Percentiles rank a stretch among this genome's conserved stretches.
Evolutionary conservation across 2,797 vertebrate species (phyloP).

Genomic region (Mormyrops boulengeri): DNA sequence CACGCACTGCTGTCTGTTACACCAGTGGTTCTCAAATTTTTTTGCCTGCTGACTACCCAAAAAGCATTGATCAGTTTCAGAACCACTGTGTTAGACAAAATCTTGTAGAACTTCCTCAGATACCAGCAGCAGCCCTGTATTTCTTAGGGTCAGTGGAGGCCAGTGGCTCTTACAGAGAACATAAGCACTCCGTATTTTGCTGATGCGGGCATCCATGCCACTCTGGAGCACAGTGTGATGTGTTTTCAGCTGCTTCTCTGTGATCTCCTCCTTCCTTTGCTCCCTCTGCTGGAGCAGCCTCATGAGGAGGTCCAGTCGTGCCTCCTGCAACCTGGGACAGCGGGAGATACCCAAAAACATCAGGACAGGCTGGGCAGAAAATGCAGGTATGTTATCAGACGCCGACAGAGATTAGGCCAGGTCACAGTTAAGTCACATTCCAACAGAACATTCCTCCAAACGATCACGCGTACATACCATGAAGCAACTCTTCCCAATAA

Average conservation of each 20-base stretch:
- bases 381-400: neutral
- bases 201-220: conserved; percentile 59
- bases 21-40: neutral
- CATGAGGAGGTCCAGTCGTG: conserved; percentile 65
- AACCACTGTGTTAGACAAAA: neutral
- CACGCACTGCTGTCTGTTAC: neutral
- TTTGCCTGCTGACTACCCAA: neutral
- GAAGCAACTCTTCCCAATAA: neutral
- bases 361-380: neutral
- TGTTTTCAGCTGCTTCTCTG: conserved; percentile 53
- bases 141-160: neutral
- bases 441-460: neutral
- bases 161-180: conserved; percentile 56
- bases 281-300: conserved; percentile 62
- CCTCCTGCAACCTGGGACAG: conserved; percentile 72
- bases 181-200: conserved; percentile 61
- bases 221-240: conserved; percentile 58
- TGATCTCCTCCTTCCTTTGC: conserved; percentile 52
- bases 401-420: neutral
- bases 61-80: neutral
- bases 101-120: neutral
- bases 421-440: neutral
- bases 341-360: neutral
- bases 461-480: neutral
- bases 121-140: neutral